These are phyloP conservation scores for Lycia hirtaria DNA, from an alignment of 2,888 invertebrate species.

Conservation along the genomic window DNA sequence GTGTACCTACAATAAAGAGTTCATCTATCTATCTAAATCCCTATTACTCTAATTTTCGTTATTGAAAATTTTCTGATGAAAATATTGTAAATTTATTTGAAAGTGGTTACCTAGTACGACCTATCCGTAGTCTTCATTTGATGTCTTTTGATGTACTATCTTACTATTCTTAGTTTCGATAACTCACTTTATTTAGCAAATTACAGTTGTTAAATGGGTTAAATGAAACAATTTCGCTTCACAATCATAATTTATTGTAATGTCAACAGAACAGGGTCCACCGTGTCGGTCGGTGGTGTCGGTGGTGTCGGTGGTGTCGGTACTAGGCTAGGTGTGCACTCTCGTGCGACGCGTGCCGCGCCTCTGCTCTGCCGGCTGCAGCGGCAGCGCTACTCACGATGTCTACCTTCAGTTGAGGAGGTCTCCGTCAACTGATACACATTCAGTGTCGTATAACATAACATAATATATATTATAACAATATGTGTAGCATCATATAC, in stretches of 20 bases:
- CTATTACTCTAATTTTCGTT: too few species aligned
- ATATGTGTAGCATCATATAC: conserved; percentile 11
- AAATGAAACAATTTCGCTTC: conserved; percentile 36
- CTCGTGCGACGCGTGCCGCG: conserved; percentile 37
- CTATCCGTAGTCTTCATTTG: too few species aligned
- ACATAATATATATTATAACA: not conserved
- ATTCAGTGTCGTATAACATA: conserved; percentile 10
- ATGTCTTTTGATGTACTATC: not conserved
- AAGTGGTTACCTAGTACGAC: too few species aligned
- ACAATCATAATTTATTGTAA: conserved; percentile 69
- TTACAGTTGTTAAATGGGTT: not conserved
- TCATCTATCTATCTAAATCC: too few species aligned
- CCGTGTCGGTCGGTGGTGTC: too few species aligned
- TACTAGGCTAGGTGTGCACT: conserved; percentile 54
- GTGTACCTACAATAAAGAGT: too few species aligned
- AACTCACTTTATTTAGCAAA: too few species aligned
- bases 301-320: too few species aligned
- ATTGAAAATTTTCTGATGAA: too few species aligned
- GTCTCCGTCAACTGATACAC: not conserved
- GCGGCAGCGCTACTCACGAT: not conserved
- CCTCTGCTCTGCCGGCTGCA: conserved; percentile 1
- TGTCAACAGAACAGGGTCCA: conserved; percentile 73
- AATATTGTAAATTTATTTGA: too few species aligned
- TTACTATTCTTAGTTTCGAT: too few species aligned
- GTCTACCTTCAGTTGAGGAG: not conserved